Base-by-base conservation (phyloP, 1,140 invertebrate species). In the Bombus superbus region DNA sequence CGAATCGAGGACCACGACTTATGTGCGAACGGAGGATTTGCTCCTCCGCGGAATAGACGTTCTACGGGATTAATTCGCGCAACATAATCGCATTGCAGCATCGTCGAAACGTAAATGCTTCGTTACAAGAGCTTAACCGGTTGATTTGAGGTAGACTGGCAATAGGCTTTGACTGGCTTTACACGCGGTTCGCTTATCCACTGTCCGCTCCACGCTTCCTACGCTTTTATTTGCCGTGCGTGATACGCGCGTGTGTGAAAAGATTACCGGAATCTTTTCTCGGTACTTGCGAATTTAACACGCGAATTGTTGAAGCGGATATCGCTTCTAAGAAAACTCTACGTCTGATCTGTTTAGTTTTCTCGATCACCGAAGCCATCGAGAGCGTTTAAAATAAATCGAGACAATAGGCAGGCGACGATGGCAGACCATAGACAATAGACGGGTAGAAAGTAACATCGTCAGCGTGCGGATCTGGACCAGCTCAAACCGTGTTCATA, bases 91-190 rank as follows among this genome's bases (percentile, higher is more conserved):
- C 57, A 35, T 81, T 85, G 74, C 68, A 85, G 25, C 83, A 44
- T 66, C 83, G 69, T 42, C 59, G 83, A 73, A 74, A 75, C 83
- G 88, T 86, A 79, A 68, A 79, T 66, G 88, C 75, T 77, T 81
- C 74, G 66, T 72, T 86, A 53, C 80, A 82, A 81, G 32, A 64
- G 78, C 42, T 86, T 88, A 80, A 86, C 68, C 57, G 38, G 62
- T 68, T 78, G 75, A 74, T 62, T 78, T 72, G 64, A 15, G 73
- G 68, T 42, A 57, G 69, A 76, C 76, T 35, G 72, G 64, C 75
- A 74, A 89, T 88, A 77, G 81, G 85, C 81, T 89, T 86, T 75
- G 53, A 62, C 68, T 77, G n/a, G 62, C 25, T 68, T n/a, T 25
- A 9, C 15, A 35, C 44, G 66, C 25, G 35, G 6, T 47, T 18